Evolutionary conservation across 2,888 invertebrate genomes (phyloP).

Genomic region (Neoaliturus tenellus): DNA sequence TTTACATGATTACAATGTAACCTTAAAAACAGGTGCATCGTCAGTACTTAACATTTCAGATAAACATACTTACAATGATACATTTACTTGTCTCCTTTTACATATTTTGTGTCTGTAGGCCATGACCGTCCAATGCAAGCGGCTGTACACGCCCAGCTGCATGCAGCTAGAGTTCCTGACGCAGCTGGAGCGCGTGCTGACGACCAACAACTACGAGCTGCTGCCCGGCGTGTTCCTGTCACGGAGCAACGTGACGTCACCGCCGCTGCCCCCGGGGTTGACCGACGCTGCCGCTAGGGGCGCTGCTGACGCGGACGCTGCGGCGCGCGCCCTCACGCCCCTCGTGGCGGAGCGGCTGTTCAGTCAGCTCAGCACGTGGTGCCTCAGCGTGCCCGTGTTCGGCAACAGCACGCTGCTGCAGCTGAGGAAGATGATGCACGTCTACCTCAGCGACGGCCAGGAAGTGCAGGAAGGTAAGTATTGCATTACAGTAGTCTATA

Average conservation of each 20-base stretch:
- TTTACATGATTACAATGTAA: too few species aligned
- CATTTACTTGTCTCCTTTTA: too few species aligned
- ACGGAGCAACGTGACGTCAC: constrained; percentile 4
- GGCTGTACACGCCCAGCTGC: background rate
- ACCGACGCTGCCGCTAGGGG: background rate
- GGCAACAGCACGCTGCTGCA: constrained; percentile 24
- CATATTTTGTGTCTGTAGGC: too few species aligned
- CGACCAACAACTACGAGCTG: constrained; percentile 44
- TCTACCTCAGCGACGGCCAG: background rate
- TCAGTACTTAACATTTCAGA: too few species aligned
- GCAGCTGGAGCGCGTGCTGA: constrained; percentile 11
- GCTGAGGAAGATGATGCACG: background rate
- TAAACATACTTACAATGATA: too few species aligned
- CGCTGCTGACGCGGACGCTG: background rate
- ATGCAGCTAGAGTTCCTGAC: constrained; percentile 25
- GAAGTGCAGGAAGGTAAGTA: constrained; percentile 14
- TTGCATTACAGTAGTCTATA: too few species aligned
- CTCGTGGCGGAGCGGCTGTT: constrained; percentile 20
- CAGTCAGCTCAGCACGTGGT: background rate
- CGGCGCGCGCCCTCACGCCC: background rate
- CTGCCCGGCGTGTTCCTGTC: constrained; percentile 62
- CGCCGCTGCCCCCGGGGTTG: constrained; percentile 2
- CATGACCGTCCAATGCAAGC: background rate
- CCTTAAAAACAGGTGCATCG: too few species aligned
- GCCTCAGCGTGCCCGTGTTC: constrained; percentile 17